Percentiles rank a stretch among this genome's conserved stretches.
phyloP scores from a whole-genome alignment of 1,140 invertebrate species.

The Listronotus bonariensis region DNA sequence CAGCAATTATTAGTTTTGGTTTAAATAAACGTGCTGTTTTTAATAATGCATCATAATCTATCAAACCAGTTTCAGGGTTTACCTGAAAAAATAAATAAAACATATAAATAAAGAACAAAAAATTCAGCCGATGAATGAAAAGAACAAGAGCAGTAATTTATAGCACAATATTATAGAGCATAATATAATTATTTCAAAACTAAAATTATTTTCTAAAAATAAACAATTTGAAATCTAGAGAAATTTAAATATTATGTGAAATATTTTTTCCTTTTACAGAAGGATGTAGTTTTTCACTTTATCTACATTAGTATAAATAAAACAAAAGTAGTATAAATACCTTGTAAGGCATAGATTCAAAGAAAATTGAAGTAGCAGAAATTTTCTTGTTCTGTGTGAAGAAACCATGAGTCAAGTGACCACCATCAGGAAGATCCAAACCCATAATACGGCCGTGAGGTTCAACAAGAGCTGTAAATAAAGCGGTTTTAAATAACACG shows the following conservation, averaged over 20 bases:
- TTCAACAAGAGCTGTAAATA: conserved; percentile 54
- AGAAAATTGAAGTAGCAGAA: conserved; percentile 96
- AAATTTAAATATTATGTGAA: too few relatives aligned
- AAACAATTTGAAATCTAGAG: too few relatives aligned
- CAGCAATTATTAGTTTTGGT: conserved; percentile 93
- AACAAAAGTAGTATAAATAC: conserved; percentile 55
- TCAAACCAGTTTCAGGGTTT: conserved; percentile 81
- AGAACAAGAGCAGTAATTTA: too few relatives aligned
- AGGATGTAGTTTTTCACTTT: too few relatives aligned
- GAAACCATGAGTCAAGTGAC: conserved; percentile 95
- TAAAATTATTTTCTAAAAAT: too few relatives aligned
- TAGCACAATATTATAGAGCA: too few relatives aligned
- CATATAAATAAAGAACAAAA: too few relatives aligned
- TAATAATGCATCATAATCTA: conserved; percentile 90
- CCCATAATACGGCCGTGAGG: conserved; percentile 98
- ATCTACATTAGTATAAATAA: too few relatives aligned
- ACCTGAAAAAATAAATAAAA: conserved; percentile 58
- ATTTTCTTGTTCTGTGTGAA: conserved; percentile 91
- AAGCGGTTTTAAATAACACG: too few relatives aligned
- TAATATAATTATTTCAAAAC: too few relatives aligned
- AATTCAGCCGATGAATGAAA: too few relatives aligned
- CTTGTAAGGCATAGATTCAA: conserved; percentile 98
- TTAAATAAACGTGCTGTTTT: conserved; percentile 86
- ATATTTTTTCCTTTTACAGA: too few relatives aligned
- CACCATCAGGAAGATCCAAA: conserved; percentile 93